Base-by-base conservation (phyloP, 2,113 vertebrate species). In the Dasypus novemcinctus region DNA sequence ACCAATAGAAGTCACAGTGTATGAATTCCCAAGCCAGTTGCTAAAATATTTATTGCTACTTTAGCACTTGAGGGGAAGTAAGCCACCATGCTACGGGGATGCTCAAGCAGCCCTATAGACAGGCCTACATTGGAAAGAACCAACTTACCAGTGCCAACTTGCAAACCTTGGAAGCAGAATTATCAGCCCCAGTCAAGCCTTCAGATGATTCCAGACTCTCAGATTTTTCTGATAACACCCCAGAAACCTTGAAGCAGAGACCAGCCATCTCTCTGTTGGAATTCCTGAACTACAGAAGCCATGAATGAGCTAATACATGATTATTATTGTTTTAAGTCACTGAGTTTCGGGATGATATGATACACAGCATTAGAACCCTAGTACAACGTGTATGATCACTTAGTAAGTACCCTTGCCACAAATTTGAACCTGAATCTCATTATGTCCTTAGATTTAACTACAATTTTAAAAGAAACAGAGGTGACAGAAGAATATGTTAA, bases 361-460 rank as follows among this genome's bases (percentile, higher is more conserved):
- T 88, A 91, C 4, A 69, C 23, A 92, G 69, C 33, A 89, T 82
- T 64, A 79, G 10, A 75, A 46, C 91, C 71, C 23, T 61, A 23
- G 83, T 38, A 61, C 13, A 89, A 46, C n/a, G 72, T 4, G 68
- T 7, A 63, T 74, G 82, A 68, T 15, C 17, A 85, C 38, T 43
- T 54, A 75, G 54, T 63, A 97, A 79, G 38, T 14, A 64, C 54
- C 41, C 8, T 80, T 59, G 75, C 43, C 43, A 52, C 68, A 64
- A 93, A 89, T 88, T 54, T 74, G 75, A 75, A 76, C 33, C 71
- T 78, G 49, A 78, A 78, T 92, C 46, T 63, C 18, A 68, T 92
- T 72, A 93, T 76, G 25, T 27, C n/a, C 87, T 36, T 41, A 57
- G 72, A 74, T 93, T 90, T 91, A 92, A 91, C 46, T 71, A 59